Base-by-base conservation (phyloP, 1,140 invertebrate species). In the Gryon sp. region DNA sequence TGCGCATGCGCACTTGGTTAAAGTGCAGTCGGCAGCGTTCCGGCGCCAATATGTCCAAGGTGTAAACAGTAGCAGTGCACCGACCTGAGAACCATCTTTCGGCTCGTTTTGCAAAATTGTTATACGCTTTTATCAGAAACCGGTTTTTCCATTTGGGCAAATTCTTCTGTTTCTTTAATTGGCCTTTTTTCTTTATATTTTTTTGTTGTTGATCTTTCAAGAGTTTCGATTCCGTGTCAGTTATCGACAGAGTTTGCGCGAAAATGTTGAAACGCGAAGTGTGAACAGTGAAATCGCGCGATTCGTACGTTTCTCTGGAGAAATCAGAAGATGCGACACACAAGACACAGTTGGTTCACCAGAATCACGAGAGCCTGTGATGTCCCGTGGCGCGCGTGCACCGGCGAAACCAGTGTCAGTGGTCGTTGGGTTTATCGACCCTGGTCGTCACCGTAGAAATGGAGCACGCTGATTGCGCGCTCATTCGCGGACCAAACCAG, bases 1-100 rank as follows among this genome's bases (percentile, higher is more conserved):
- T 19, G 57, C 59, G 59, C 59, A 11, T 36, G 73, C 73, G 73
- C 73, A 53, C 43, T 60, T 28, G 24, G n/a, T n/a, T n/a, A n/a
- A 18, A 16, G 16, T 28, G 41, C 53, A 48, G 41, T 65, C 52
- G 14, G n/a, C n/a, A n/a, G 59, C 24, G 52, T 48, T 69, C 50
- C 74, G 50, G 59, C 74, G 45, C 65, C 59, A 70, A 70, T 70
- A 70, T 76, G 53, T 60, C 74, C 53, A 62, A 65, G 69, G 69
- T 66, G 68, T 77, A 77, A 77, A 77, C 60, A 76, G 59, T 66
- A 55, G 59, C 63, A 52, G 66, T 76, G 74, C 65, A 70, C 59
- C 50, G 66, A 70, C 63, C 62, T 52, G 34, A 45, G 24, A n/a
- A n/a, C n/a, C 55, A 24, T 9, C 34, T 53, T 62, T 41, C 50